Percentiles rank a stretch among this genome's conserved stretches.
These are phyloP conservation scores for Hydrotaea cyrtoneurina DNA, from an alignment of 2,888 invertebrate species.

Conservation along the genomic window DNA sequence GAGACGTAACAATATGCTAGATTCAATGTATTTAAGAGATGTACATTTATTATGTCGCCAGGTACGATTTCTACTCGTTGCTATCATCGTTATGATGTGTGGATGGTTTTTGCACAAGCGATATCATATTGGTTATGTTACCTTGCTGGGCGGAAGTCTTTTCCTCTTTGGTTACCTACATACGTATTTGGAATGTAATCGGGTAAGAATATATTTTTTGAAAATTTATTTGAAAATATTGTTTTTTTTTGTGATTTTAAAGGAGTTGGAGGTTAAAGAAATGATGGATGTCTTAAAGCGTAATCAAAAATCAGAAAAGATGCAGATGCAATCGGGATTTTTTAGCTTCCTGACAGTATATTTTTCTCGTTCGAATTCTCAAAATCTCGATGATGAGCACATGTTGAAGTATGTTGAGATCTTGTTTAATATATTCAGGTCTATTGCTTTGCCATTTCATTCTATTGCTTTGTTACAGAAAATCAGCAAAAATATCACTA, in stretches of 20 bases:
- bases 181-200: constrained; percentile 77
- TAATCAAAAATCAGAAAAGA: constrained; percentile 18
- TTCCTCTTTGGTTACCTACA: constrained; percentile 73
- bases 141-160: constrained; percentile 68
- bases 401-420: constrained; percentile 67
- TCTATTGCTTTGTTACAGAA: constrained; percentile 69
- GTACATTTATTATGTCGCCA: constrained; percentile 60
- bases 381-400: constrained; percentile 27
- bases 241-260: constrained; percentile 34
- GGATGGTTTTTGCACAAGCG: constrained; percentile 71
- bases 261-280: constrained; percentile 75
- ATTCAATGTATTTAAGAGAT: constrained; percentile 20
- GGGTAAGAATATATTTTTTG: constrained; percentile 70
- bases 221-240: too few relatives aligned
- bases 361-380: constrained; percentile 43
- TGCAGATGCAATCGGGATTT: constrained; percentile 30
- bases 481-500: constrained; percentile 71
- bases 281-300: constrained; percentile 72
- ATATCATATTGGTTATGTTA: constrained; percentile 68
- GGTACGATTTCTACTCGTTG: constrained; percentile 72
- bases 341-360: constrained; percentile 65
- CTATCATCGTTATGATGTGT: constrained; percentile 57
- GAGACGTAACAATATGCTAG: background rate
- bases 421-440: background rate
- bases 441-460: background rate